Base-by-base conservation (phyloP, 2,113 vertebrate genomes). In the Siniperca chuatsi region DNA sequence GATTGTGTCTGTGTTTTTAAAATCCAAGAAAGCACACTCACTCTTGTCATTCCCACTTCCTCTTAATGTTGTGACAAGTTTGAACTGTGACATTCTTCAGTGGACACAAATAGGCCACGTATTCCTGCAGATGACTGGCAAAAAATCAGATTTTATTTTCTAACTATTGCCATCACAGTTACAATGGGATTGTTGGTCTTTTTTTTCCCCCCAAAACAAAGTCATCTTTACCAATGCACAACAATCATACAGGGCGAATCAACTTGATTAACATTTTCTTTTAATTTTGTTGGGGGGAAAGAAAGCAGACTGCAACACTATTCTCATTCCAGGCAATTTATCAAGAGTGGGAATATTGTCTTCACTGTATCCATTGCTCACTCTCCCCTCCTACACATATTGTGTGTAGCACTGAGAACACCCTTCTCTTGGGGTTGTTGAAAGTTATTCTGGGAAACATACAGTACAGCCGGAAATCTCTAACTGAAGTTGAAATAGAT, bases 371-470 rank as follows among this genome's bases (percentile, higher is more conserved):
- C 76, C 50, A 61, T 68, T 33, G 64, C 78, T 83, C 76, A 74
- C 54, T 48, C 37, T 79, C 21, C 9, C 55, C 71, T 78, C 77
- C 68, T 64, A 78, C 76, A 85, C 76, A 25, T 55, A 52, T 8
- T 76, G 20, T 68, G 70, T 76, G 73, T 33, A 57, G 78, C 12
- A 75, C 35, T 60, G 55, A 83, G 73, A 81, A 73, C 74, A 64
- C 25, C 44, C 48, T 20, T 57, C 81, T 85, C 71, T 65, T 46
- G 23, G 15, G 52, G 2, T 75, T 1, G 1, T 78, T 70, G 44
- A 66, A 73, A 81, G 82, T 80, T 90, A 87, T 88, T 90, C 80
- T 88, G 12, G 85, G 87, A 50, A 79, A 71, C 60, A 40, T 68
- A 37, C 79, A 46, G 70, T 62, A 40, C 61, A 82, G 46, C 75